Evolutionary conservation across 2,113 vertebrate genomes (phyloP).

Genomic region (Labeo catla): DNA sequence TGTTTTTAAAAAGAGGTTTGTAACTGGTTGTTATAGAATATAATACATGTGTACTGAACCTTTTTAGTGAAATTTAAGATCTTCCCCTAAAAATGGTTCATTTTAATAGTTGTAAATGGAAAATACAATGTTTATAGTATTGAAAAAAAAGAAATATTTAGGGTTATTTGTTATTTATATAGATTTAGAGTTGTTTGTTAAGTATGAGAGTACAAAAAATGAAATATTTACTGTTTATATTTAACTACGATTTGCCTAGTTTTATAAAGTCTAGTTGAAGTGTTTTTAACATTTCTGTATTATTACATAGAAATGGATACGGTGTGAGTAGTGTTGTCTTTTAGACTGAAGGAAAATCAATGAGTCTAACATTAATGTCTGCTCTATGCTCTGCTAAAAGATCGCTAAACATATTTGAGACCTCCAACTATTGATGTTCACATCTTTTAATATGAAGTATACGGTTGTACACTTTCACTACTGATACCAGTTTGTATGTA

Average conservation of each 20-base stretch:
- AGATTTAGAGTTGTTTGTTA: not conserved
- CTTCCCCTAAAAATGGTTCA: not conserved
- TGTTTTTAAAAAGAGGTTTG: constrained; percentile 59
- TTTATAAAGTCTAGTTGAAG: constrained; percentile 76
- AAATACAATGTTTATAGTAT: constrained; percentile 58
- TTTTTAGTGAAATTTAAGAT: constrained; percentile 50
- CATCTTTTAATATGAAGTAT: not conserved
- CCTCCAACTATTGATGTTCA: not conserved
- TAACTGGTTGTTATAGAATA: constrained; percentile 46
- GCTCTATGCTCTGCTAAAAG: not conserved
- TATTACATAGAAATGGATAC: constrained; percentile 55
- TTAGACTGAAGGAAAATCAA: not conserved
- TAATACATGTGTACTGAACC: constrained; percentile 54
- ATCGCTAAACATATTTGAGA: not conserved
- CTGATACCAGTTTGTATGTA: not conserved
- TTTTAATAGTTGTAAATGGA: constrained; percentile 62
- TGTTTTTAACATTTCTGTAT: constrained; percentile 73
- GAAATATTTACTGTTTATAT: constrained; percentile 75
- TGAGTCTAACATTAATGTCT: not conserved
- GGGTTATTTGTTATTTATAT: not conserved
- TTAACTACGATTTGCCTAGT: constrained; percentile 72
- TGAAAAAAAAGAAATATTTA: constrained; percentile 13
- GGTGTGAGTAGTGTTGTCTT: constrained; percentile 40
- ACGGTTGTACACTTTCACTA: not conserved
- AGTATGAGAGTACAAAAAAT: constrained; percentile 23